Evolutionary conservation across 2,797 vertebrate species (phyloP).

Genomic region (Eptatretus atami): DNA sequence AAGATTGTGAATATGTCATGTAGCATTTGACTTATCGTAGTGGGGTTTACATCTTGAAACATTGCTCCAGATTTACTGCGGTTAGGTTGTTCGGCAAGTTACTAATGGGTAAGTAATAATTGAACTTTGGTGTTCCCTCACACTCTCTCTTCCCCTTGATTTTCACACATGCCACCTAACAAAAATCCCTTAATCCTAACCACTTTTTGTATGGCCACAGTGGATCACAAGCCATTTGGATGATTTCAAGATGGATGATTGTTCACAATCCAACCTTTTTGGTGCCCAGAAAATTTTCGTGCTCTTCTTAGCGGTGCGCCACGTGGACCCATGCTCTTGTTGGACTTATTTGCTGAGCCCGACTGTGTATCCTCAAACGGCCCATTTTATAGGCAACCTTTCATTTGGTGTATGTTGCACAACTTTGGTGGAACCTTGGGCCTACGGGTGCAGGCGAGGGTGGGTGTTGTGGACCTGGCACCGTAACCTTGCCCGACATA

Average conservation of each 20-base stretch:
- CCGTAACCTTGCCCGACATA: constrained; percentile 40
- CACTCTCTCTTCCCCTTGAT: too few relatives aligned
- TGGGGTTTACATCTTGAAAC: too few relatives aligned
- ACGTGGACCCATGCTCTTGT: constrained; percentile 41
- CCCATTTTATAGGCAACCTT: constrained; percentile 75
- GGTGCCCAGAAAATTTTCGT: constrained; percentile 40
- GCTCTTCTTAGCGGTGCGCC: constrained; percentile 49
- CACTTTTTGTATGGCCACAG: constrained; percentile 14
- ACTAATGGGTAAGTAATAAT: too few relatives aligned
- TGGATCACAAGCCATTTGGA: constrained; percentile 50
- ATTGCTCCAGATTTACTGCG: too few relatives aligned
- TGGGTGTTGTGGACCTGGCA: constrained; percentile 37
- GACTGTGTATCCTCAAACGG: constrained; percentile 31
- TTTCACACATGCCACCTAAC: too few relatives aligned
- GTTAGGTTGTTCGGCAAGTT: too few relatives aligned
- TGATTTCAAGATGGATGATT: constrained; percentile 91
- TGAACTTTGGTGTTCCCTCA: too few relatives aligned
- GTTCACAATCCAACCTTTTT: constrained; percentile 35
- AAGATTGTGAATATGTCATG: too few relatives aligned
- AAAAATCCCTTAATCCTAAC: too few relatives aligned
- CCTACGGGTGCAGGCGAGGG: constrained; percentile 42
- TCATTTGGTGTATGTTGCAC: constrained; percentile 97
- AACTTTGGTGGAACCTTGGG: constrained; percentile 84
- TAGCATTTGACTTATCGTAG: too few relatives aligned
- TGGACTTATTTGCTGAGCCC: constrained; percentile 58